These are phyloP conservation scores for Chanos chanos DNA, from an alignment of 2,797 vertebrate species.

Conservation along the genomic window DNA sequence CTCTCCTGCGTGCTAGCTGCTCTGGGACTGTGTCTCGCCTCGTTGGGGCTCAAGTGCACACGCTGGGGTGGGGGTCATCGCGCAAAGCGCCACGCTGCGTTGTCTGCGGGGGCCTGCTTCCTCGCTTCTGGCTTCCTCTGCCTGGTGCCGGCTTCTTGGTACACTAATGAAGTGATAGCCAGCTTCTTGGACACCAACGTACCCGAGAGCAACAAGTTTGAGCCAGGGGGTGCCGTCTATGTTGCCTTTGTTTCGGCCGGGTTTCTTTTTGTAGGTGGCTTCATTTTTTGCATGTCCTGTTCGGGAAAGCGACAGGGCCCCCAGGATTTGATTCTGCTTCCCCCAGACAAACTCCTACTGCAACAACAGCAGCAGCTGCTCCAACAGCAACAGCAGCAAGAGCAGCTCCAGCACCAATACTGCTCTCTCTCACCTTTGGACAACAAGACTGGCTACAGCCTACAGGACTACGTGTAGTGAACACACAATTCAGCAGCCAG, in stretches of 20 bases:
- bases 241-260: slow-evolving; percentile 74
- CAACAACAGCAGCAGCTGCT: slow-evolving; percentile 68
- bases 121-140: slow-evolving; percentile 68
- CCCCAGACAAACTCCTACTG: slow-evolving; percentile 70
- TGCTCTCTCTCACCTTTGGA: slow-evolving; percentile 78
- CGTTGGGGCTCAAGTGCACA: slow-evolving; percentile 80
- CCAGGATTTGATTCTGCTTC: slow-evolving; percentile 73
- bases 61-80: slow-evolving; percentile 65
- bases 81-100: slow-evolving; percentile 67
- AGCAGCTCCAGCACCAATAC: slow-evolving; percentile 80
- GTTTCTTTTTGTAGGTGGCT: slow-evolving; percentile 70
- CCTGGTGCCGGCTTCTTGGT: slow-evolving; percentile 78
- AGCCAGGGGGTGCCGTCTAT: slow-evolving; percentile 78
- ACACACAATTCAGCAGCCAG: slow-evolving; percentile 7
- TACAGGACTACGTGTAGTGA: slow-evolving; percentile 78
- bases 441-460: slow-evolving; percentile 81
- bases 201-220: slow-evolving; percentile 75
- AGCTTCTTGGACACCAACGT: slow-evolving; percentile 71
- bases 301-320: slow-evolving; percentile 67
- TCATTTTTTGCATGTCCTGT: slow-evolving; percentile 75
- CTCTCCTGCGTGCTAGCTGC: slow-evolving; percentile 75
- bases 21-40: slow-evolving; percentile 71
- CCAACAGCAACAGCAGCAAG: slow-evolving; percentile 67
- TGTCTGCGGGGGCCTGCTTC: slow-evolving; percentile 75
- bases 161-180: slow-evolving; percentile 74